Evolutionary conservation across 35 echinoderm and acorn worm species (phyloP).

Genomic region (Ophiothrix spiculata): DNA sequence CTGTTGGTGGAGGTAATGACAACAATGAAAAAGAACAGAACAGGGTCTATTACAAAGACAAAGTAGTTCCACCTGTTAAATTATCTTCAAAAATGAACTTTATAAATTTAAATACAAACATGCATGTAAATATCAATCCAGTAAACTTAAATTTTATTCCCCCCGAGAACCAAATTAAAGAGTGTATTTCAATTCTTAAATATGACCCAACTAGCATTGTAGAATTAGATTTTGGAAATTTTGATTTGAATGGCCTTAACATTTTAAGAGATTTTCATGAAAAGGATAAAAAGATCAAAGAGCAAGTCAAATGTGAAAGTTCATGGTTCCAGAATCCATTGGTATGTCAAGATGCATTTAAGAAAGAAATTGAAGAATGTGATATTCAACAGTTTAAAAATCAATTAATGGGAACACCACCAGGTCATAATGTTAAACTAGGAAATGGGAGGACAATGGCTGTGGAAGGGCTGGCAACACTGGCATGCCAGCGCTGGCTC

Average conservation of each 20-base stretch:
- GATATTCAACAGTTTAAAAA: not conserved
- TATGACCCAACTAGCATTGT: not conserved
- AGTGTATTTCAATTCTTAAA: not conserved
- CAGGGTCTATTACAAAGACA: too few species aligned
- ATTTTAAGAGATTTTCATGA: not conserved
- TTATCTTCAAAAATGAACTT: too few species aligned
- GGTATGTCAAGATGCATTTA: not conserved
- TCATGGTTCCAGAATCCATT: not conserved
- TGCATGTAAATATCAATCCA: too few species aligned
- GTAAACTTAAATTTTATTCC: not conserved
- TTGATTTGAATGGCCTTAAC: not conserved
- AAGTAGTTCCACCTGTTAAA: too few species aligned
- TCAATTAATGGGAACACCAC: not conserved
- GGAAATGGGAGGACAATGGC: not conserved
- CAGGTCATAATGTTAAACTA: not conserved
- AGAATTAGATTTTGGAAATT: not conserved
- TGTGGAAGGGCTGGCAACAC: not conserved
- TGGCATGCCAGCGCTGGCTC: not conserved
- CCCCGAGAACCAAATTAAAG: not conserved
- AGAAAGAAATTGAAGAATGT: not conserved
- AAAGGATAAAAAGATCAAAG: not conserved
- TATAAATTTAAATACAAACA: too few species aligned
- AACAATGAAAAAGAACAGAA: too few species aligned
- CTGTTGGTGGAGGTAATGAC: too few species aligned
- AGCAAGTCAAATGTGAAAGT: not conserved